Conservation (phyloP, 2,113 vertebrate genomes). For the Lichenostomus cassidix region DNA sequence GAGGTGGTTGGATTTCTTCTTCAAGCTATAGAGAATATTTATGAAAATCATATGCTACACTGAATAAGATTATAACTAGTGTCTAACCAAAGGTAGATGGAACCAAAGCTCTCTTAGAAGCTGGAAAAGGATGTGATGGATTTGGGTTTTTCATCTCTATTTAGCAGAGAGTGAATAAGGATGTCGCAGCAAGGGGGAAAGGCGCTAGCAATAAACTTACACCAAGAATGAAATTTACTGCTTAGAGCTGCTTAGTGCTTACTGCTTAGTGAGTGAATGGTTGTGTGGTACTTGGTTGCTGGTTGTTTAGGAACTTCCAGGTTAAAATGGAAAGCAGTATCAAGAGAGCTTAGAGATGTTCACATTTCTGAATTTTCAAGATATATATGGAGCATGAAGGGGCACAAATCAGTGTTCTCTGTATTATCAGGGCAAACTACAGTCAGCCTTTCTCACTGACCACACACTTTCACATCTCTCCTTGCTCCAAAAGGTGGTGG, state of each 20-base stretch:
- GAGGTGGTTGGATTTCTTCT: background rate
- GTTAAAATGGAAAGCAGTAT: background rate
- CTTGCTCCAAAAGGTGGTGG: accelerated
- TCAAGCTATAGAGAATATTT: background rate
- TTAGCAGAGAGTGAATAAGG: background rate
- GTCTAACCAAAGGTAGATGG: background rate
- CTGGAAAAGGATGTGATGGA: background rate
- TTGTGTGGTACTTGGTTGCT: background rate
- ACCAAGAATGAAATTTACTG: background rate
- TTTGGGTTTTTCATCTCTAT: background rate
- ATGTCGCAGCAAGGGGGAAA: background rate
- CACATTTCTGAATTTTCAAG: background rate
- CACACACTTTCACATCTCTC: background rate
- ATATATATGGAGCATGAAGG: background rate
- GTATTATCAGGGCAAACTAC: background rate
- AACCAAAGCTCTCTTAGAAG: background rate
- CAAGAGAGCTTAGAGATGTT: background rate
- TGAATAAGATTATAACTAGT: background rate
- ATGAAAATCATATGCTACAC: background rate
- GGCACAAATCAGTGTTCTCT: background rate
- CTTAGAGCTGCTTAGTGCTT: background rate
- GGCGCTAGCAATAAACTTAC: background rate
- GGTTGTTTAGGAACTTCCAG: background rate
- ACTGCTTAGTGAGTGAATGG: background rate
- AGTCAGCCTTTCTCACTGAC: background rate